A percentile compares a stretch with the other conserved stretches of the same genome.
Evolutionary conservation across 2,113 vertebrate species (phyloP).

Genomic region (Stercorarius parasiticus): DNA sequence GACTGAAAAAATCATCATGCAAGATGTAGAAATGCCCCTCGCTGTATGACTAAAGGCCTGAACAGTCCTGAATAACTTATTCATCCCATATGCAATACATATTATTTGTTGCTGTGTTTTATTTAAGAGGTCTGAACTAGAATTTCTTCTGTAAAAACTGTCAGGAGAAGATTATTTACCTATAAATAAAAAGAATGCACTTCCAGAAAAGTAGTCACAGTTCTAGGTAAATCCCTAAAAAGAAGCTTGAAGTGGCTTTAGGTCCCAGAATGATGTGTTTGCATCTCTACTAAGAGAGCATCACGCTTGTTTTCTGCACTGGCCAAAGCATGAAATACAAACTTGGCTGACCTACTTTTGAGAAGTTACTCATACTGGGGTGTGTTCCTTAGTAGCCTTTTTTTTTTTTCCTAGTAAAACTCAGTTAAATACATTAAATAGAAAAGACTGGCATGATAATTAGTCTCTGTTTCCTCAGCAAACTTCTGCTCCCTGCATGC

Average conservation of each 20-base stretch:
- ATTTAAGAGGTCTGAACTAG: neutral
- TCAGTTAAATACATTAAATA: neutral
- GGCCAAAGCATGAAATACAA: neutral
- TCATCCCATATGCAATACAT: neutral
- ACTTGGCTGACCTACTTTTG: constrained; percentile 54
- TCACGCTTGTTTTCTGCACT: neutral
- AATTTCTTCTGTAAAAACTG: neutral
- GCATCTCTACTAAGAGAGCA: neutral
- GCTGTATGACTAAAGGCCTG: neutral
- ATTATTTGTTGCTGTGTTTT: neutral
- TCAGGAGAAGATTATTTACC: neutral
- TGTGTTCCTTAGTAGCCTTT: neutral
- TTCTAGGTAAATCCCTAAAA: neutral
- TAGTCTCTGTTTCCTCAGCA: neutral
- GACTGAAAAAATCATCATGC: neutral
- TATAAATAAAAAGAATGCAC: neutral
- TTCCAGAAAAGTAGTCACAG: neutral
- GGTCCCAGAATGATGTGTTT: neutral
- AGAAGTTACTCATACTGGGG: constrained; percentile 30
- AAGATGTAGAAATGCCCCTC: neutral
- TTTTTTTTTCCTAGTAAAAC: neutral
- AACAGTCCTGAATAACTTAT: neutral
- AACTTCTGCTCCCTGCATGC: neutral
- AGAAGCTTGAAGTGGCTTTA: neutral
- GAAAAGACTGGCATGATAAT: neutral